These are phyloP conservation scores for Zaprionus kolodkinae DNA, from an alignment of 1,140 invertebrate genomes.

Conservation along the genomic window DNA sequence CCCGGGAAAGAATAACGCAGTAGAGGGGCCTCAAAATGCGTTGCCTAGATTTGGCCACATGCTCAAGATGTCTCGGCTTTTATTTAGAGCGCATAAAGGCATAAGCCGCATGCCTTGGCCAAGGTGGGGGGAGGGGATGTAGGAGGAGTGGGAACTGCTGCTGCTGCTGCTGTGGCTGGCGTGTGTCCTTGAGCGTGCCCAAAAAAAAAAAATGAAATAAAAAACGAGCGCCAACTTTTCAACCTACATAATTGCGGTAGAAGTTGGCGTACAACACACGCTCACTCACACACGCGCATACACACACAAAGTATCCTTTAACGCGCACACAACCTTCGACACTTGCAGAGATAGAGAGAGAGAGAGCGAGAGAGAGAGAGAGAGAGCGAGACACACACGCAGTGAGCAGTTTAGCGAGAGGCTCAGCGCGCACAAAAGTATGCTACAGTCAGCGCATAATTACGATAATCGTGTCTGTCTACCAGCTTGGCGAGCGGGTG, in stretches of 20 bases:
- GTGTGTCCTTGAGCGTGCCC: constrained; percentile 67
- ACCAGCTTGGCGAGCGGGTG: constrained; percentile 33
- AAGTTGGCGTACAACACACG: constrained; percentile 62
- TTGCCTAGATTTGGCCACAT: constrained; percentile 71
- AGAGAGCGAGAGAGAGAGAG: background rate
- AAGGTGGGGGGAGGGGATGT: background rate
- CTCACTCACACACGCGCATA: constrained; percentile 38
- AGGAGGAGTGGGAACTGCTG: background rate
- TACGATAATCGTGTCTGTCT: constrained; percentile 82
- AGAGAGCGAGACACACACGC: constrained; percentile 21
- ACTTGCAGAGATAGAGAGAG: background rate
- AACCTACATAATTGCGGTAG: constrained; percentile 80
- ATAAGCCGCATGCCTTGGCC: constrained; percentile 44
- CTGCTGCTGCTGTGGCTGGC: constrained; percentile 25
- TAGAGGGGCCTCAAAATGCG: constrained; percentile 35
- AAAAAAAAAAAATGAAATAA: constrained; percentile 51
- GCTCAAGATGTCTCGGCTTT: constrained; percentile 69
- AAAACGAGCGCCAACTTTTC: constrained; percentile 71
- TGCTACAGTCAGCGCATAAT: constrained; percentile 79
- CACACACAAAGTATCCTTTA: constrained; percentile 37
- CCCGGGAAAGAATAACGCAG: background rate
- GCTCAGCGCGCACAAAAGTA: constrained; percentile 72
- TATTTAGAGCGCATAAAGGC: constrained; percentile 56
- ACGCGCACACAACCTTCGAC: constrained; percentile 30
- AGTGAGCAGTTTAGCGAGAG: constrained; percentile 50